Evolutionary conservation across 2,113 vertebrate genomes (phyloP).

Genomic region (Cinclus mexicanus): DNA sequence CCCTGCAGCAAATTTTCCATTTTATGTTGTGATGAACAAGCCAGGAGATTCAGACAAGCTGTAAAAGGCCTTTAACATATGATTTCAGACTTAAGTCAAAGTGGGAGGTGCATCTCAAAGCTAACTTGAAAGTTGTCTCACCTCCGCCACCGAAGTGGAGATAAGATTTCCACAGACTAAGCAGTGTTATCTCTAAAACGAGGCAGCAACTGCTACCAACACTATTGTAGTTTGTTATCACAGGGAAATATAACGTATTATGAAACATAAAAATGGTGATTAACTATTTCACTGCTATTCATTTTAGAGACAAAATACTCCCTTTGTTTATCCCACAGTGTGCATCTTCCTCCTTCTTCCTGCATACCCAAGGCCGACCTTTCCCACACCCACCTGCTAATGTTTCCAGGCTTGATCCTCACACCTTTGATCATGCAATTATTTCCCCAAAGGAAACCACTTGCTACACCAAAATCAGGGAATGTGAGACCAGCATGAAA

Average conservation of each 20-base stretch:
- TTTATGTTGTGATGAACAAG: neutral
- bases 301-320: neutral
- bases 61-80: neutral
- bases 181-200: slow-evolving; percentile 37
- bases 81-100: neutral
- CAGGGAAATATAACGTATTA: neutral
- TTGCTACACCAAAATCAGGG: neutral
- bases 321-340: neutral
- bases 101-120: slow-evolving; percentile 1
- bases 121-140: slow-evolving; percentile 8
- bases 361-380: neutral
- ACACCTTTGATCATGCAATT: neutral
- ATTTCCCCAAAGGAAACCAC: neutral
- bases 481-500: neutral
- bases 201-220: neutral
- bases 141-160: slow-evolving; percentile 6
- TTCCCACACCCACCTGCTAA: neutral
- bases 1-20: neutral
- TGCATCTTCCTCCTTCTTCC: neutral
- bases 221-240: neutral
- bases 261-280: neutral
- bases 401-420: neutral
- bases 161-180: slow-evolving; percentile 47
- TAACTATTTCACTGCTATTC: neutral
- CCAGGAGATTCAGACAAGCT: slow-evolving; percentile 9